Conservation (phyloP, 2,113 vertebrate species). For the Lampris megalopsis region DNA sequence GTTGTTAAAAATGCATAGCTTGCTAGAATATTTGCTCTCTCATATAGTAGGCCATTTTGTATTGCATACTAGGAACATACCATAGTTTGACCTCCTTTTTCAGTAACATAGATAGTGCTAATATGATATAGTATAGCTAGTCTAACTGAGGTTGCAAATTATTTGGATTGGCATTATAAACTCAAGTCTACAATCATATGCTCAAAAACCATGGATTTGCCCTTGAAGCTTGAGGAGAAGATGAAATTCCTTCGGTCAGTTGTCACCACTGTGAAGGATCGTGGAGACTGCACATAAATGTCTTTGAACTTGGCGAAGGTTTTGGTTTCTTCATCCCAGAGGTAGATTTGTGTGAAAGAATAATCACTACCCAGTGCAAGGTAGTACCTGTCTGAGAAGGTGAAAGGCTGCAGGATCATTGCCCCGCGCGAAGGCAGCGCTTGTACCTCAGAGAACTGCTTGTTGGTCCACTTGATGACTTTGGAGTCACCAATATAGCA, state of each 20-base stretch:
- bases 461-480: slow-evolving; percentile 92
- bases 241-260: slow-evolving; percentile 93
- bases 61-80: slow-evolving; percentile 38
- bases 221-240: slow-evolving; percentile 97
- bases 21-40: slow-evolving; percentile 7
- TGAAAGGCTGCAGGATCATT: slow-evolving; percentile 95
- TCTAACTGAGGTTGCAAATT: background rate
- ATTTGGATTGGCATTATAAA: slow-evolving; percentile 79
- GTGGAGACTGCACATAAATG: slow-evolving; percentile 95
- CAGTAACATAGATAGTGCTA: slow-evolving; percentile 18
- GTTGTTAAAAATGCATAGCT: slow-evolving; percentile 12
- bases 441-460: slow-evolving; percentile 92
- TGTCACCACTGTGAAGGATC: slow-evolving; percentile 91
- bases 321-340: slow-evolving; percentile 91
- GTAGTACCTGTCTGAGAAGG: slow-evolving; percentile 90
- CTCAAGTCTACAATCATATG: slow-evolving; percentile 93
- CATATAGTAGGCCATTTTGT: slow-evolving; percentile 11
- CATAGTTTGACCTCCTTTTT: slow-evolving; percentile 33
- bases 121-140: background rate
- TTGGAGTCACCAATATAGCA: slow-evolving; percentile 98
- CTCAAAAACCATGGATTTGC: slow-evolving; percentile 96
- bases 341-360: slow-evolving; percentile 96
- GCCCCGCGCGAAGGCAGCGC: slow-evolving; percentile 94
- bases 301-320: slow-evolving; percentile 93
- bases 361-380: slow-evolving; percentile 96